These are phyloP conservation scores for Zaprionus davidi DNA, from an alignment of 1,140 invertebrate species.

Conservation along the genomic window DNA sequence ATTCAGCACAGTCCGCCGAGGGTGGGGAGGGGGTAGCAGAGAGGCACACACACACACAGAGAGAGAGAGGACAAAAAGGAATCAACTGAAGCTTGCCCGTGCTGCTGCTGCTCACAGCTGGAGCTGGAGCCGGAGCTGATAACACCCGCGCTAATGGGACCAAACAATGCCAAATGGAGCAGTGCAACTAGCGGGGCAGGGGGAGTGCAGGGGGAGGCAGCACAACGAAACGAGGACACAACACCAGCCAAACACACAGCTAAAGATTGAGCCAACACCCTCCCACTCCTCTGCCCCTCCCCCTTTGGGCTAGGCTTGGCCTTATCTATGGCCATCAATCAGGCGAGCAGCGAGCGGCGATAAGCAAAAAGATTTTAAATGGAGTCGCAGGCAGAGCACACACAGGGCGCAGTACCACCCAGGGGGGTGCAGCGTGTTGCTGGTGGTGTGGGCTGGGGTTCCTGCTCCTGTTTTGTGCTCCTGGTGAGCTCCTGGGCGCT, in stretches of 20 bases:
- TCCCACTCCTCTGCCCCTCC: background rate
- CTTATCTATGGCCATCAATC: slow-evolving; percentile 84
- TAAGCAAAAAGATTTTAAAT: slow-evolving; percentile 84
- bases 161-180: slow-evolving; percentile 83
- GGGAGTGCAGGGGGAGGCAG: slow-evolving; percentile 1
- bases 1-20: slow-evolving; percentile 55
- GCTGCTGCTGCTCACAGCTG: slow-evolving; percentile 14
- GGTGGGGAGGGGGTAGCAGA: background rate
- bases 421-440: background rate
- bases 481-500: background rate
- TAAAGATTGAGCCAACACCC: slow-evolving; percentile 29
- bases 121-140: slow-evolving; percentile 71
- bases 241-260: slow-evolving; percentile 19
- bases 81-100: slow-evolving; percentile 56
- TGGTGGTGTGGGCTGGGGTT: background rate
- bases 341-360: slow-evolving; percentile 81
- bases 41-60: slow-evolving; percentile 16
- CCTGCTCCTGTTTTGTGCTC: slow-evolving; percentile 6
- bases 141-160: slow-evolving; percentile 84
- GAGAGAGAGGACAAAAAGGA: slow-evolving; percentile 46
- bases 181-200: slow-evolving; percentile 53
- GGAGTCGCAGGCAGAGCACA: slow-evolving; percentile 49
- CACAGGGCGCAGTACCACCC: slow-evolving; percentile 7
- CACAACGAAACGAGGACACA: slow-evolving; percentile 37
- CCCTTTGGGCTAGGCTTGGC: slow-evolving; percentile 61